Evolutionary conservation across 1,140 invertebrate species (phyloP), one percentile per base, ranked within the genome.

Genomic region (Mactra quadrangularis): DNA sequence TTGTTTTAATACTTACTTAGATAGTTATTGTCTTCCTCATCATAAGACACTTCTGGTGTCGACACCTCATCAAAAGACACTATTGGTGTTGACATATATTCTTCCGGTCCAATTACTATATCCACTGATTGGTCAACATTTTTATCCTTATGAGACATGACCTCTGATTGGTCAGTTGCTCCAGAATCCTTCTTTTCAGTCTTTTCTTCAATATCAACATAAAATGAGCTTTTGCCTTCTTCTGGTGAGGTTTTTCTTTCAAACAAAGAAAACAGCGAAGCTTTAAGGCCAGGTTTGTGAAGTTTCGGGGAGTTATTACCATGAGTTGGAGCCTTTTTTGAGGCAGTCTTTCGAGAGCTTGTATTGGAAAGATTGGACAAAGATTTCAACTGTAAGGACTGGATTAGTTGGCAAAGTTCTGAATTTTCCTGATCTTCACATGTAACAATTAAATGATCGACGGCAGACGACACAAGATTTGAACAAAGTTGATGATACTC

Each of bases 401-500:
- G 85, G 76, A 85, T 72, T 66, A 85, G 85, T 29, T 83, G 68
- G 41, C 85, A 41, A 22, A 82, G 75, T 76, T 81, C 86, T 76
- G 55, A 76, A 71, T 79, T 88, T 35, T 85, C 82, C 47, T 79
- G 79, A 33, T 76, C 77, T 50, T 85, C 86, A 38, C 86, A 85
- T 17, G 76, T 72, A 33, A 74, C 71, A 45, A 83, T 85, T 35
- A 91, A 82, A 47, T 84, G 86, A 31, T 86, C 74, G 15, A 90
- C 68, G 29, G 89, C 79, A n/a, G 87, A 82, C 6, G 83, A 82
- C 27, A 91, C 86, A 11, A 86, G 82, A 27, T 78, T 71, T 74
- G 87, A 84, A 79, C 90, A 90, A 72, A 89, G 41, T n/a, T 88
- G 77, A 77, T 89, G 87, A 70, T 91, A 91, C 52, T 89, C 87